Evolutionary conservation across 2,113 vertebrate genomes (phyloP).

Genomic region (Pteruthius melanotis): DNA sequence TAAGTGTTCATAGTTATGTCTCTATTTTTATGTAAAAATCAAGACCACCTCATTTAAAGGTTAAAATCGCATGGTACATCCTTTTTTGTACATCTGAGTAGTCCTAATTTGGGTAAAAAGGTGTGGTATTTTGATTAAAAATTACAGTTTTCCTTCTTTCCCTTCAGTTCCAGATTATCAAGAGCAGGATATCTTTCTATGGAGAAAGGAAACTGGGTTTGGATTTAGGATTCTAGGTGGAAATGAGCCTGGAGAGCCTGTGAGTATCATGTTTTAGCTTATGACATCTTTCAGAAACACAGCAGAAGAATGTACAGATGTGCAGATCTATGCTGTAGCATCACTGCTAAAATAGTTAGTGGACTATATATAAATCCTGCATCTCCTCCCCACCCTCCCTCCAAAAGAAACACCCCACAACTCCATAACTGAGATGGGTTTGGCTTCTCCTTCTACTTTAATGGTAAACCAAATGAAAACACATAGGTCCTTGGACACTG

Average conservation of each 20-base stretch:
- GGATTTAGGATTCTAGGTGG: slow-evolving; percentile 99
- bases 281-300: neutral
- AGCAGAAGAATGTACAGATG: neutral
- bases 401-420: neutral
- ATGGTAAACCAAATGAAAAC: neutral
- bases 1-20: neutral
- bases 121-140: neutral
- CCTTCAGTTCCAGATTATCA: slow-evolving; percentile 95
- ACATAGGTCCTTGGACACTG: neutral
- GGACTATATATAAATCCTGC: neutral
- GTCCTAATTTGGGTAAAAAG: neutral
- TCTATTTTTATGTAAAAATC: neutral
- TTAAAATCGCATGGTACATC: neutral
- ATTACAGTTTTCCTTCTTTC: neutral
- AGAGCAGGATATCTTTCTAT: slow-evolving; percentile 99
- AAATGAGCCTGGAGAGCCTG: slow-evolving; percentile 98
- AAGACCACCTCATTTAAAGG: neutral
- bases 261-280: slow-evolving; percentile 71
- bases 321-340: neutral
- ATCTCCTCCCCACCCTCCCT: neutral
- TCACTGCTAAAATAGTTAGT: neutral
- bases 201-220: slow-evolving; percentile 98
- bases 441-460: neutral
- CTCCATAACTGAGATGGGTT: neutral
- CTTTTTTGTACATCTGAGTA: neutral